Conservation (phyloP, 2,113 vertebrate species). For the human (Homo sapiens) region DNA sequence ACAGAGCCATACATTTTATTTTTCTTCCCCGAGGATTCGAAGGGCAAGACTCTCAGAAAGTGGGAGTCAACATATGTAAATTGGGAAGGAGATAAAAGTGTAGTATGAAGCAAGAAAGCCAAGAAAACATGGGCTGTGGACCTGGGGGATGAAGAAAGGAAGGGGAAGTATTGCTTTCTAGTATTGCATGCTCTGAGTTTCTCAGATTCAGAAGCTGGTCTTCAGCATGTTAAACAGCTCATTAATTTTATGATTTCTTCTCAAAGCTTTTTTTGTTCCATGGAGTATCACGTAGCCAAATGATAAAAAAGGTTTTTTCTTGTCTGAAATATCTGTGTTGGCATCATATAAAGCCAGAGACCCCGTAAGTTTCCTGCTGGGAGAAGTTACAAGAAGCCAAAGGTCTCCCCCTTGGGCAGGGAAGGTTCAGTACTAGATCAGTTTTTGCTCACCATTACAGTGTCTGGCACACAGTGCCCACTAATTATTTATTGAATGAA, state of each 20-base stretch:
- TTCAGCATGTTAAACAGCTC: background rate
- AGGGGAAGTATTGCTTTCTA: background rate
- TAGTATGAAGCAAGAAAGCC: background rate
- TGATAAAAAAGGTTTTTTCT: background rate
- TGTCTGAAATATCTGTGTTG: constrained; percentile 33
- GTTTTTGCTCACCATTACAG: constrained; percentile 25
- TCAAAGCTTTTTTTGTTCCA: background rate
- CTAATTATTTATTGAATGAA: constrained; percentile 31
- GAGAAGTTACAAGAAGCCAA: background rate
- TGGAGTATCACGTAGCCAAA: background rate
- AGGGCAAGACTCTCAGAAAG: background rate
- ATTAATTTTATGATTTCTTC: background rate
- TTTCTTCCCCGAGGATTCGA: background rate
- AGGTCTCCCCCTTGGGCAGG: background rate
- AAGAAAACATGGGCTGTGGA: background rate
- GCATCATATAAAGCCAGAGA: background rate
- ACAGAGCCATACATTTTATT: background rate
- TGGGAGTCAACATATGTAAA: background rate
- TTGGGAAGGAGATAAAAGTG: background rate
- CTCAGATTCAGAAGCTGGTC: background rate
- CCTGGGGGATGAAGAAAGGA: background rate
- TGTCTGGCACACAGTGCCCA: background rate
- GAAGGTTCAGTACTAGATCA: background rate
- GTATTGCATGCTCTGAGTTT: background rate
- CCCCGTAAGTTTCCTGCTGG: background rate